Conservation (phyloP, 2,888 invertebrate species). For the Leuctra nigra region DNA sequence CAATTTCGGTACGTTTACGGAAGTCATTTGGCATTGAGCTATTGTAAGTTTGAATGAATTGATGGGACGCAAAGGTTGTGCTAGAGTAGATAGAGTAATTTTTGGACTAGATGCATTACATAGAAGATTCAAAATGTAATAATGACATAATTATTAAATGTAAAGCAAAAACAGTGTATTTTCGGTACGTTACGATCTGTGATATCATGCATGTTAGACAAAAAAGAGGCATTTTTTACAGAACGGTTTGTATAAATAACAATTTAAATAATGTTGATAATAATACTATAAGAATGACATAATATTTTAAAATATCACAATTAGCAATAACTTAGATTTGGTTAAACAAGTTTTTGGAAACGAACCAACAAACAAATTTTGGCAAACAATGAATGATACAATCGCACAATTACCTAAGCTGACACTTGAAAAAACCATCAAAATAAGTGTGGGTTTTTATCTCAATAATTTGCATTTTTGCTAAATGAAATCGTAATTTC, state of each 20-base stretch:
- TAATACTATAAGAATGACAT: constrained; percentile 8
- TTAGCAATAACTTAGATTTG: constrained; percentile 12
- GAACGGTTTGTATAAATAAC: constrained; percentile 8
- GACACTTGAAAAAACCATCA: too few species aligned
- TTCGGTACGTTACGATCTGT: constrained; percentile 18
- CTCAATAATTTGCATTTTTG: too few species aligned
- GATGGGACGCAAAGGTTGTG: too few species aligned
- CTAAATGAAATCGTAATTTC: too few species aligned
- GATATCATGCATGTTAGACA: constrained; percentile 13
- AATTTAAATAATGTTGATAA: constrained; percentile 2
- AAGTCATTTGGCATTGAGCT: too few species aligned
- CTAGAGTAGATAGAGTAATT: not conserved
- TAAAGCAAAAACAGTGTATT: constrained; percentile 11
- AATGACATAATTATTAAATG: constrained; percentile 1
- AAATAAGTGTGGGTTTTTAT: too few species aligned
- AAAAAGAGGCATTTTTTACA: constrained; percentile 11
- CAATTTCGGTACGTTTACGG: too few species aligned
- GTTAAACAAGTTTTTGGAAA: too few species aligned
- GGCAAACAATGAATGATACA: too few species aligned
- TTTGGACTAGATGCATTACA: not conserved
- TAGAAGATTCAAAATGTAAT: not conserved
- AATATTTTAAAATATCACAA: not conserved
- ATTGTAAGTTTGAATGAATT: too few species aligned
- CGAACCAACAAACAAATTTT: too few species aligned
- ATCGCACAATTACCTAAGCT: too few species aligned